These are phyloP conservation scores for Montipora sp. DNA, from an alignment of 64 coral and sea anemone species.

Conservation along the genomic window DNA sequence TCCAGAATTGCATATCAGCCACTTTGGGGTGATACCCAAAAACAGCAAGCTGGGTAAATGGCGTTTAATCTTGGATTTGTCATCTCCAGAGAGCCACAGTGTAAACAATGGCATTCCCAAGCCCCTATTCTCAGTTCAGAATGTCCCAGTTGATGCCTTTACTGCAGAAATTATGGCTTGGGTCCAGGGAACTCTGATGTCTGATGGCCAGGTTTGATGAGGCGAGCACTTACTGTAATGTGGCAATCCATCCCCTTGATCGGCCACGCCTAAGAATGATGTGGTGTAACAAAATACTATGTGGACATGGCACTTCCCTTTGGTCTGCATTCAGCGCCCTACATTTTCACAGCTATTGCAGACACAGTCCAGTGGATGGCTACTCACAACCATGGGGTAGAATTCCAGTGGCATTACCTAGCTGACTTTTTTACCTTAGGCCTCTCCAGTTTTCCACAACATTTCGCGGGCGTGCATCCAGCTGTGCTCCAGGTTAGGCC, in stretches of 20 bases:
- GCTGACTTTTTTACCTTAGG: not conserved
- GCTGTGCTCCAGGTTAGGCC: not conserved
- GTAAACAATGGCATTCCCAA: not conserved
- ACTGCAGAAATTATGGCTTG: not conserved
- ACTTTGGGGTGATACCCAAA: too few relatives aligned
- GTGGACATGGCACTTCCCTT: not conserved
- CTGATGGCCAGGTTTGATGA: not conserved
- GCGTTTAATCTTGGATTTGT: not conserved
- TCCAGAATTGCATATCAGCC: too few relatives aligned
- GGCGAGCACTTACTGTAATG: too few relatives aligned
- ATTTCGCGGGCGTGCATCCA: not conserved
- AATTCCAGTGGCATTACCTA: not conserved
- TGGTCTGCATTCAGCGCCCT: not conserved
- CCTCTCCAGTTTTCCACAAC: not conserved
- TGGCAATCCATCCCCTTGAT: too few relatives aligned
- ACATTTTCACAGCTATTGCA: not conserved
- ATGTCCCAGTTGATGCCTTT: not conserved
- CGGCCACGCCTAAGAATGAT: not conserved
- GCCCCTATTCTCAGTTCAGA: not conserved
- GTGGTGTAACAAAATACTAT: not conserved
- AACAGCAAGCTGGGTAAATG: not conserved
- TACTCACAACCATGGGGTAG: not conserved
- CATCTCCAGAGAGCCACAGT: not conserved
- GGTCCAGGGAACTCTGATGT: not conserved
- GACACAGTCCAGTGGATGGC: not conserved